phyloP scores from a whole-genome alignment of 2,888 invertebrate species.

The Lapara coniferarum region DNA sequence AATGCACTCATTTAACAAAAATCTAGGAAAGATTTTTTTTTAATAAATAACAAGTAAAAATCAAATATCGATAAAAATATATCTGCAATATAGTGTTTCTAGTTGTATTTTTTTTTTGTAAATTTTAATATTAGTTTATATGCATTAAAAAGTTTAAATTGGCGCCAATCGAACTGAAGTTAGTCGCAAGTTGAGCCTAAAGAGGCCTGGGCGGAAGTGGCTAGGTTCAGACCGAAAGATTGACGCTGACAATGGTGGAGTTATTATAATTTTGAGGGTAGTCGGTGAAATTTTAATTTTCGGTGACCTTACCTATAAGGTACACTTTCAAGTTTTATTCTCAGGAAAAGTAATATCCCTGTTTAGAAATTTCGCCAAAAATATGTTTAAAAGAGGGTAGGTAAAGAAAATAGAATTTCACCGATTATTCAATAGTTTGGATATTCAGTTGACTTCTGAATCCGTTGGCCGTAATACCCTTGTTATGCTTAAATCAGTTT shows the following conservation, averaged over 20 bases:
- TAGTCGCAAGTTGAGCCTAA: too few relatives aligned
- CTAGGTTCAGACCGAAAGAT: too few relatives aligned
- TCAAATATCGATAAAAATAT: background rate
- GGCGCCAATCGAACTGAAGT: background rate
- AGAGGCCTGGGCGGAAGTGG: too few relatives aligned
- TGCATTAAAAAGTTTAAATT: conserved; percentile 19
- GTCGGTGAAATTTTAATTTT: too few relatives aligned
- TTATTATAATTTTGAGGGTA: too few relatives aligned
- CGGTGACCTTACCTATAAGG: too few relatives aligned
- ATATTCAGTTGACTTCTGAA: background rate
- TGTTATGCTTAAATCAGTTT: conserved; percentile 13
- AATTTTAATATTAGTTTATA: conserved; percentile 17
- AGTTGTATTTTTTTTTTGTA: conserved; percentile 14
- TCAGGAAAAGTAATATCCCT: too few relatives aligned
- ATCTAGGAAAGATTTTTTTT: background rate
- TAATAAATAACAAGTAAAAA: background rate
- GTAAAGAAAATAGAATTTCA: background rate
- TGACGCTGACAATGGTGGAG: too few relatives aligned
- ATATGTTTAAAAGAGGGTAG: too few relatives aligned
- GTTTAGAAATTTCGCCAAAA: too few relatives aligned
- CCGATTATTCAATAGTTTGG: background rate
- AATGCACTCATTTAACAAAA: too few relatives aligned
- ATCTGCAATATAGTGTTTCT: conserved; percentile 14
- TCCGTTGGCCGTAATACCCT: background rate
- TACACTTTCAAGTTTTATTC: too few relatives aligned